Evolutionary conservation across 2,113 vertebrate genomes (phyloP), one percentile per base, ranked within the genome.

Genomic region (Heptranchias perlo): DNA sequence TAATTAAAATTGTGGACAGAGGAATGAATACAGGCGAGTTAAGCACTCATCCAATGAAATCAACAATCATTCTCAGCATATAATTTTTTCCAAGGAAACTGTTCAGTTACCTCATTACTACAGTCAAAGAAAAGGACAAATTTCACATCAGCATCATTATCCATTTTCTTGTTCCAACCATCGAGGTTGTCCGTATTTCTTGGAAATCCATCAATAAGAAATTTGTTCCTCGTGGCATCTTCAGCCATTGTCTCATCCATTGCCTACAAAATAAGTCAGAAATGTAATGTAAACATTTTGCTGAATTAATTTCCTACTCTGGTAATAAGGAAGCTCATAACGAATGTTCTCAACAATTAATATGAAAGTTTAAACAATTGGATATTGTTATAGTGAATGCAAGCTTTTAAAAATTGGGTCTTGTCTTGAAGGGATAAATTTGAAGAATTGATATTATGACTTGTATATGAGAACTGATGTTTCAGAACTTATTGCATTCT

Each of bases 111-210:
- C 98, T 99, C 98, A 96, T 98, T 98, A 97, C 98, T 96, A 96
- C 99, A 99, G 97, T 99, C 99, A 96, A 99, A 99, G 97, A 99
- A 99, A 52, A 99, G 98, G 97, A 99, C 98, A 96, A 99, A 99
- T 97, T 98, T 98, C 96, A 99, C 98, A 96, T 99, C 98, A 0
- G 99, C 99, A 96, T 99, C 98, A 96, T 97, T 98, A 65, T 99
- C 98, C 99, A 99, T 99, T 91, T 98, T 98, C 3, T 95, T 97
- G 84, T 97, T 98, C 99, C 99, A 99, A 58, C 99, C 99, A 97
- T 98, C 98, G 96, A 99, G 98, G 97, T 99, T 99, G 97, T 99
- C 99, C 97, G 99, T 97, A 96, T 99, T 99, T 96, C 99, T 99
- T 64, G 99, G 99, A 97, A 99, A 99, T 76, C 99, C 99, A 96